Evolutionary conservation across 2,888 invertebrate genomes (phyloP), one percentile per base, ranked within the genome.

Genomic region (Tortrix viridana): DNA sequence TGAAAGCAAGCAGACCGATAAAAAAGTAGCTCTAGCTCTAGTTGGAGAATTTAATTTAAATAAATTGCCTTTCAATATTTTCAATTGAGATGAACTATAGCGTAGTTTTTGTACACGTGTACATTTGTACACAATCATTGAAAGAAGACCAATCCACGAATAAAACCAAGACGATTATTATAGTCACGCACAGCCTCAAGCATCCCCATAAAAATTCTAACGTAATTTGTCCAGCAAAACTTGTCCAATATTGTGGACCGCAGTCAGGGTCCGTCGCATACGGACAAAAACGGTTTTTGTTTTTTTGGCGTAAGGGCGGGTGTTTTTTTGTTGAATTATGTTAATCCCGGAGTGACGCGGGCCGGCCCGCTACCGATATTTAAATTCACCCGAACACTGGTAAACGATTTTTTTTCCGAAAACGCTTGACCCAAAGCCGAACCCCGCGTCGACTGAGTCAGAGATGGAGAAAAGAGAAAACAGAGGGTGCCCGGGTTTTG

Each of bases 301-400:
- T 82, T 85, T 81, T 84, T 81, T 78, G 76, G 72, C 70, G 74
- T 69, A 68, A 77, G 81, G 79, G 79, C 73, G 80, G 76, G 79
- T 79, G 74, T 82, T 88, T 88, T 85, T 89, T 88, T 87, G 86
- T 84, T 82, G 84, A 86, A 86, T 89, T 91, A 91, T 90, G 89
- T 82, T 88, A 90, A 90, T 89, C 77, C 69, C 67, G 72, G 76
- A 83, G 80, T 84, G 89, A 85, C 84, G 84, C 81, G 79, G 82
- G 79, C 81, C 74, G 77, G 73, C 73, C 81, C 73, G 82, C 83
- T 83, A 82, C 82, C 83, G 80, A 89, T 87, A 89, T 89, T 89
- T 88, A 88, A 88, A 88, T 89, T 83, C 79, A 75, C 73, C 72
- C 76, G 70, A 76, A 76, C 76, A 76, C 76, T 76, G 76, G 75